phyloP scores from a whole-genome alignment of 2,888 invertebrate species.

The Lobophora halterata region DNA sequence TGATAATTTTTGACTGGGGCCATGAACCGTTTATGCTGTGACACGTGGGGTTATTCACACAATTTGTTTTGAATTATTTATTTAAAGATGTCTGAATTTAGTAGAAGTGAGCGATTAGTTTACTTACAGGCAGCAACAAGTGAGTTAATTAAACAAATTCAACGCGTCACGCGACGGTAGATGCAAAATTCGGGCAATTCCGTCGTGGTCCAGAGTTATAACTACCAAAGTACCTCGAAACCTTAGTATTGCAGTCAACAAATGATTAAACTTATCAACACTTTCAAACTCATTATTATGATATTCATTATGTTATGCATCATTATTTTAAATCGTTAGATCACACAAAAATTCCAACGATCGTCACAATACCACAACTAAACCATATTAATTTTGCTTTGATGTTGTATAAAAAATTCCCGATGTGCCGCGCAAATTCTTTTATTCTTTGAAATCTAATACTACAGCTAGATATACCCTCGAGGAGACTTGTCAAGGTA shows the following conservation, averaged over 20 bases:
- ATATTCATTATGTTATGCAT: too few relatives aligned
- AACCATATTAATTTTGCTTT: too few relatives aligned
- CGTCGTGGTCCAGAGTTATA: conserved; percentile 14
- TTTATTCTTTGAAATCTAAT: conserved; percentile 3
- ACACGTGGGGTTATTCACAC: conserved; percentile 22
- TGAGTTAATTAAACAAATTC: conserved; percentile 44
- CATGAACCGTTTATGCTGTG: conserved; percentile 8
- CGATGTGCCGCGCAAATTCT: background rate
- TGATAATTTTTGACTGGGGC: conserved; percentile 17
- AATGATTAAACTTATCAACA: too few relatives aligned
- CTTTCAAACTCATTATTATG: too few relatives aligned
- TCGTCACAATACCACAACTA: too few relatives aligned
- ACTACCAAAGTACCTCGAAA: too few relatives aligned
- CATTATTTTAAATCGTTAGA: too few relatives aligned
- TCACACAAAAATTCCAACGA: too few relatives aligned
- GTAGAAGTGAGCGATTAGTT: conserved; percentile 33
- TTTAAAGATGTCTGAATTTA: conserved; percentile 15
- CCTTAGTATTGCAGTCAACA: too few relatives aligned
- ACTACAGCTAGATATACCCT: background rate
- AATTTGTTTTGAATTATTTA: conserved; percentile 21
- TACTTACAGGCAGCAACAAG: conserved; percentile 51
- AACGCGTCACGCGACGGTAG: conserved; percentile 44
- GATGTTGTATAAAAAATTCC: background rate
- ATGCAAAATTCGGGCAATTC: conserved; percentile 27
- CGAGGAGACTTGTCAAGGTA: conserved; percentile 2